Evolutionary conservation across 2,888 invertebrate species (phyloP).

Genomic region (Phasia obesa): DNA sequence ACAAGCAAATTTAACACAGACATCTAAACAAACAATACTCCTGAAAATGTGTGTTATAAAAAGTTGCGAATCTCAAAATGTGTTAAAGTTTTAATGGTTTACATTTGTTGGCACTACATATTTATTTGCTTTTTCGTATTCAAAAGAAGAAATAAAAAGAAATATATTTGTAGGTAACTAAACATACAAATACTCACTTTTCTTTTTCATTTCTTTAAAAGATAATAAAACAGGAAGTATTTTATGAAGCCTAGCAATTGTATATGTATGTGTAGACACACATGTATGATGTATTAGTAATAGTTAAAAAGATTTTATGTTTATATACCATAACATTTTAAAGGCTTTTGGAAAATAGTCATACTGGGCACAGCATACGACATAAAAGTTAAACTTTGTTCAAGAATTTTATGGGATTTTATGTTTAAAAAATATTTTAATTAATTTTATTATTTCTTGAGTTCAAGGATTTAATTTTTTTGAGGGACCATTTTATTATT

Average conservation of each 20-base stretch:
- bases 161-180: conserved; percentile 56
- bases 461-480: conserved; percentile 21
- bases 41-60: conserved; percentile 43
- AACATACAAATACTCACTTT: conserved; percentile 37
- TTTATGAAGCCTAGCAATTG: conserved; percentile 18
- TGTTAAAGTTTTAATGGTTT: conserved; percentile 68
- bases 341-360: neutral
- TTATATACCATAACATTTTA: conserved; percentile 44
- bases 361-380: neutral
- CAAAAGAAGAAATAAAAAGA: neutral
- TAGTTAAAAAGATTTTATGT: conserved; percentile 59
- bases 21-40: conserved; percentile 40
- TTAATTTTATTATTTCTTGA: conserved; percentile 1
- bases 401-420: neutral
- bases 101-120: conserved; percentile 3
- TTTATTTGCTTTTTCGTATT: conserved; percentile 29
- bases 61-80: conserved; percentile 60
- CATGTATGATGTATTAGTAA: conserved; percentile 22
- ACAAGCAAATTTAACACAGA: conserved; percentile 28
- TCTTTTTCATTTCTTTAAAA: conserved; percentile 27
- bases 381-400: neutral
- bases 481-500: neutral
- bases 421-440: conserved; percentile 28
- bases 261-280: neutral
- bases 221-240: conserved; percentile 61